phyloP scores from a whole-genome alignment of 2,797 vertebrate species.

The Distichodus sexfasciatus region DNA sequence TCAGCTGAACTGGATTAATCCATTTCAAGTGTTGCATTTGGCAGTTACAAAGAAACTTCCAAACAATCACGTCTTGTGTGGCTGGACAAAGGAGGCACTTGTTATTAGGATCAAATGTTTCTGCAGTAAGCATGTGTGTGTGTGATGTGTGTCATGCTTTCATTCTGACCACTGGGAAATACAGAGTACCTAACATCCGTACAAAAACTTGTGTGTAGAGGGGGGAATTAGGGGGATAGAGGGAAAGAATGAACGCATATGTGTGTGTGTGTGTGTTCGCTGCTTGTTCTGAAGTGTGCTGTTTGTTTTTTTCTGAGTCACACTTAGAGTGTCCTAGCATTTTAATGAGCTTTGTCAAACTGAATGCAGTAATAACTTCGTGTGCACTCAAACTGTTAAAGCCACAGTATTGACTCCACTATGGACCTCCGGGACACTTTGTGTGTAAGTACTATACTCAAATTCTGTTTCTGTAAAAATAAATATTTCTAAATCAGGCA shows the following conservation, averaged over 20 bases:
- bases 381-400: not conserved
- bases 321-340: constrained; percentile 19
- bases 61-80: constrained; percentile 24
- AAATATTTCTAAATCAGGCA: not conserved
- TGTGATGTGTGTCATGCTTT: constrained; percentile 12
- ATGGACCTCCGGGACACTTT: constrained; percentile 25
- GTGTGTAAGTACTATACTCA: constrained; percentile 28
- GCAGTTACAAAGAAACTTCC: not conserved
- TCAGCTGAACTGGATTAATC: not conserved
- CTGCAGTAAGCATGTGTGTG: not conserved
- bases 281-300: constrained; percentile 23
- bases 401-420: not conserved
- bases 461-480: not conserved
- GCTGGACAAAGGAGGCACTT: constrained; percentile 15
- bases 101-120: constrained; percentile 14
- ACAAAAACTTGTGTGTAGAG: no score
- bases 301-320: constrained; percentile 6
- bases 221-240: no score
- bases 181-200: no score
- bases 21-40: constrained; percentile 12
- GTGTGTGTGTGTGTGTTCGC: constrained; percentile 1
- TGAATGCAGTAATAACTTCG: not conserved
- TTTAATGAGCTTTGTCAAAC: constrained; percentile 20
- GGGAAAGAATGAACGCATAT: not conserved
- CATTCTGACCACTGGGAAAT: no score